A percentile compares a stretch with the other conserved stretches of the same genome.
phyloP scores from a whole-genome alignment of 2,113 vertebrate species.

The Isichthys henryi region DNA sequence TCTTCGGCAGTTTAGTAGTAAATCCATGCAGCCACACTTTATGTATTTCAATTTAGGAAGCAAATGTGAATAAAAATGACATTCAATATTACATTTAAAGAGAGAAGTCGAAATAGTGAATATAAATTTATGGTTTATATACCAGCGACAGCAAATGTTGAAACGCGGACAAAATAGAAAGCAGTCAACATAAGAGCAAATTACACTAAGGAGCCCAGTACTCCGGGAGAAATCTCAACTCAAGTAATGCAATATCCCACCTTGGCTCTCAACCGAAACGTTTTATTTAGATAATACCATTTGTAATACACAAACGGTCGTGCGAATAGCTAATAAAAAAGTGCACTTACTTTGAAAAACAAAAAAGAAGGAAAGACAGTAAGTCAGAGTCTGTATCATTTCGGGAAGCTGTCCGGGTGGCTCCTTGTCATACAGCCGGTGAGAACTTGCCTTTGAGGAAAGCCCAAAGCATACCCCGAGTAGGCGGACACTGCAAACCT shows the following conservation, averaged over 20 bases:
- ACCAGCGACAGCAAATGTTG: not conserved
- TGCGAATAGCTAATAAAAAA: not conserved
- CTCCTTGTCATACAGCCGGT: conserved; percentile 11
- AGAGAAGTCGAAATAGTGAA: not conserved
- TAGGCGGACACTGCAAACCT: not conserved
- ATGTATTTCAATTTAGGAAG: not conserved
- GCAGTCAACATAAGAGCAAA: not conserved
- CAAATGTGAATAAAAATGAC: not conserved
- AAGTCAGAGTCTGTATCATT: conserved; percentile 49
- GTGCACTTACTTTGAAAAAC: conserved; percentile 52
- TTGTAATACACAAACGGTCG: not conserved
- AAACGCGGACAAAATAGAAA: not conserved
- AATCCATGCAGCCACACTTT: not conserved
- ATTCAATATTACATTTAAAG: not conserved
- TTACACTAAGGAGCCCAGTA: not conserved
- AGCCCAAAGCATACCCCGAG: not conserved
- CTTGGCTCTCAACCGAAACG: not conserved
- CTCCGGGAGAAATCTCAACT: not conserved
- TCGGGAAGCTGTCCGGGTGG: conserved; percentile 35
- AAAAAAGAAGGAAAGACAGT: conserved; percentile 46
- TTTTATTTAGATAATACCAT: not conserved
- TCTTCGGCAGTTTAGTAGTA: not conserved
- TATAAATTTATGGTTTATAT: not conserved
- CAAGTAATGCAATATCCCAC: not conserved
- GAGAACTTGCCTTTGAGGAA: not conserved